Conservation (phyloP, 2,113 vertebrate genomes). For the Passer domesticus region DNA sequence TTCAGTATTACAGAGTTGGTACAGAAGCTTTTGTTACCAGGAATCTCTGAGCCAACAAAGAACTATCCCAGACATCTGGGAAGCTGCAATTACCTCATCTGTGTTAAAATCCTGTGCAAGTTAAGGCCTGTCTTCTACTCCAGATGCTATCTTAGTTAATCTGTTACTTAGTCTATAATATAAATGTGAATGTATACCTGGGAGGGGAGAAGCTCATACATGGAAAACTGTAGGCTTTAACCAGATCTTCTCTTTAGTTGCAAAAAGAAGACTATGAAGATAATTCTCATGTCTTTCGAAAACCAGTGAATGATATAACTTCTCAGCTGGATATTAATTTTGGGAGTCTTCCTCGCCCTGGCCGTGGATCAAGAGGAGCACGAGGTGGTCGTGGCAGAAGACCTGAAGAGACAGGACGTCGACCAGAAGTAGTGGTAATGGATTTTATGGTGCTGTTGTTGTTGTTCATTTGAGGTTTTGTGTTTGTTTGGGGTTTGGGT, state of each 20-base stretch:
- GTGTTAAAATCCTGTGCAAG: background rate
- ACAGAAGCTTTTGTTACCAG: background rate
- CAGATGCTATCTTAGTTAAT: background rate
- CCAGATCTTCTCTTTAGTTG: constrained; percentile 58
- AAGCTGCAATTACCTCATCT: background rate
- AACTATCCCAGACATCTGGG: background rate
- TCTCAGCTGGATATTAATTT: constrained; percentile 93
- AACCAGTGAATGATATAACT: constrained; percentile 92
- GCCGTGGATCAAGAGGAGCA: constrained; percentile 80
- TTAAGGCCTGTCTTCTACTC: background rate
- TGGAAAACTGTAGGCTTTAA: background rate
- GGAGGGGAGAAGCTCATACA: background rate
- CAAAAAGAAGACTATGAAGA: constrained; percentile 76
- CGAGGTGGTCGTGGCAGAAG: constrained; percentile 74
- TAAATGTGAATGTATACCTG: background rate
- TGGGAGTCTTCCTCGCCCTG: constrained; percentile 83
- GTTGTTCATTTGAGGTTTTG: background rate
- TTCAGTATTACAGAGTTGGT: background rate
- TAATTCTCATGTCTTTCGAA: constrained; percentile 75
- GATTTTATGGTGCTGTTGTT: background rate
- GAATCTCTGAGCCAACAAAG: background rate
- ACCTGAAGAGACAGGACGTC: constrained; percentile 34
- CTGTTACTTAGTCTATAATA: background rate
- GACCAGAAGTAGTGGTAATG: constrained; percentile 60
- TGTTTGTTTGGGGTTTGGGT: background rate